These are phyloP conservation scores for Idaea straminata DNA, from an alignment of 2,888 invertebrate genomes.

Conservation along the genomic window DNA sequence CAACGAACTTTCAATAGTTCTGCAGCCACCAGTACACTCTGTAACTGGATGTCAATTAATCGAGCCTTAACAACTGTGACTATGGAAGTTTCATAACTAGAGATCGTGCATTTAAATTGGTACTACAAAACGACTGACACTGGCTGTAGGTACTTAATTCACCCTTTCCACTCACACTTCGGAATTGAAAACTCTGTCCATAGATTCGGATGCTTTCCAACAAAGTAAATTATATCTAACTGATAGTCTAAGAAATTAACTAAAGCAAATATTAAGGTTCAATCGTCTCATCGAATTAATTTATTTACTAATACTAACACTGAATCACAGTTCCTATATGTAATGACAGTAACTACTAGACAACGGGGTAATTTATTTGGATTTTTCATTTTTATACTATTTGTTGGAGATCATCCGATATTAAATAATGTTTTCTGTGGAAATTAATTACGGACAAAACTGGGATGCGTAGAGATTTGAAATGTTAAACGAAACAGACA, in stretches of 20 bases:
- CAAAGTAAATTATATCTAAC: constrained; percentile 32
- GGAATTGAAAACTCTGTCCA: constrained; percentile 66
- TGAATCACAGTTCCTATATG: constrained; percentile 74
- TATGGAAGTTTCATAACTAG: constrained; percentile 54
- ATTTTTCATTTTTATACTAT: constrained; percentile 43
- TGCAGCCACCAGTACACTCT: constrained; percentile 44
- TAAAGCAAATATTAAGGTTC: constrained; percentile 33
- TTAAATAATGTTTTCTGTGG: constrained; percentile 33
- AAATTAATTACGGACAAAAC: constrained; percentile 38
- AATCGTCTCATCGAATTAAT: constrained; percentile 49
- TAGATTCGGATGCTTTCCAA: constrained; percentile 51
- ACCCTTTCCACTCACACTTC: constrained; percentile 38
- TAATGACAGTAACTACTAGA: constrained; percentile 58
- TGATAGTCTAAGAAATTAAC: constrained; percentile 42
- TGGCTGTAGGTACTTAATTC: constrained; percentile 59
- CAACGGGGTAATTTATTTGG: constrained; percentile 57
- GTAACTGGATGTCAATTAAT: constrained; percentile 71
- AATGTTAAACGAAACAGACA: constrained; percentile 39
- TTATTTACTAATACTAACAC: constrained; percentile 57
- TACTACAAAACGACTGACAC: constrained; percentile 57
- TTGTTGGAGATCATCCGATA: constrained; percentile 51
- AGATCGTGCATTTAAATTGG: constrained; percentile 55
- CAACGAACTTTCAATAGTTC: constrained; percentile 61
- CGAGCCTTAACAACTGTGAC: constrained; percentile 66
- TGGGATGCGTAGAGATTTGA: constrained; percentile 62